A percentile compares a stretch with the other conserved stretches of the same genome.
phyloP scores from a whole-genome alignment of 64 coral and sea anemone genomes.

The Hydrozoanthus tunicans region DNA sequence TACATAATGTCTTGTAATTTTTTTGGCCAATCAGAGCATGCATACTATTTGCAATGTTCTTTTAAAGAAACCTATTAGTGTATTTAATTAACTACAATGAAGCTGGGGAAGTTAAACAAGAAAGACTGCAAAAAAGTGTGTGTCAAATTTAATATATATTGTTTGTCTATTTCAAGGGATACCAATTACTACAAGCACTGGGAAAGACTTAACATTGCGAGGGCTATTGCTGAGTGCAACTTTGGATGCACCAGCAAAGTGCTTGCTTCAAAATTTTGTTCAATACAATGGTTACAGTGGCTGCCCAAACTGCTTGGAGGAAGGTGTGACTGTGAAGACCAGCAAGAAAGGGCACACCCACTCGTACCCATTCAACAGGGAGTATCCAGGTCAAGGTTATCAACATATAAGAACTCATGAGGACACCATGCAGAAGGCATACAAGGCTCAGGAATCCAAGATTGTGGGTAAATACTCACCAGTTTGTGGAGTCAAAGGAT shows the following conservation, averaged over 20 bases:
- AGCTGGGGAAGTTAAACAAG: too few relatives aligned
- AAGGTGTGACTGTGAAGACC: not conserved
- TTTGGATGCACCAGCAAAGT: conserved; percentile 55
- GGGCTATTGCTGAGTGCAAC: conserved; percentile 39
- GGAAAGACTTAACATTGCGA: conserved; percentile 13
- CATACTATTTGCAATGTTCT: too few relatives aligned
- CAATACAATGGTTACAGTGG: not conserved
- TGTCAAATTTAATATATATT: too few relatives aligned
- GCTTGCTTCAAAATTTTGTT: conserved; percentile 14
- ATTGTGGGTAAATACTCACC: not conserved
- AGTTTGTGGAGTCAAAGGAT: not conserved
- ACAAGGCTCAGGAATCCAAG: not conserved
- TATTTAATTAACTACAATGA: too few relatives aligned
- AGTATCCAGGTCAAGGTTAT: not conserved
- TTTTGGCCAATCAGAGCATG: too few relatives aligned
- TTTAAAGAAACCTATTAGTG: too few relatives aligned
- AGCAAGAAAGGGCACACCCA: not conserved
- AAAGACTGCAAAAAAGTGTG: too few relatives aligned
- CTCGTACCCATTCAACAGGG: not conserved
- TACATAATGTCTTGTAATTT: too few relatives aligned
- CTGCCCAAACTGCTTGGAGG: not conserved
- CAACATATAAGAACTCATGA: not conserved
- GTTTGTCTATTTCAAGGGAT: too few relatives aligned
- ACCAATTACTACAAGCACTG: not conserved
- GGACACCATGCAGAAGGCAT: not conserved